These are phyloP conservation scores for Hylyphantes graminicola DNA, from an alignment of 1,140 invertebrate genomes.

Conservation along the genomic window DNA sequence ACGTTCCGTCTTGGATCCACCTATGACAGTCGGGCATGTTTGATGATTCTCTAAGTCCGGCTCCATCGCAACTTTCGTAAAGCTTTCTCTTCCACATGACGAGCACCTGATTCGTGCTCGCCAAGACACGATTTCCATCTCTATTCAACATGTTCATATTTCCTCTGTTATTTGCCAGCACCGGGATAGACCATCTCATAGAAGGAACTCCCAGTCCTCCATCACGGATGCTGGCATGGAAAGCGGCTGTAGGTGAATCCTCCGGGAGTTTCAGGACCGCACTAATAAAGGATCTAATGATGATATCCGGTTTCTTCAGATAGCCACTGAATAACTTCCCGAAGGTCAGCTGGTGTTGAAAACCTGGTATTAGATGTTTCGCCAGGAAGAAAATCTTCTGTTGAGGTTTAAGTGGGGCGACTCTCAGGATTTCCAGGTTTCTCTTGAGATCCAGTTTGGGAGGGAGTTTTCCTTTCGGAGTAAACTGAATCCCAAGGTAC, in stretches of 20 bases:
- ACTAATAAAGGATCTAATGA: too few relatives aligned
- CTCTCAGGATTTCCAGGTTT: not conserved
- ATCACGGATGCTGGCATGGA: too few relatives aligned
- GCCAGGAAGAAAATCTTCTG: not conserved
- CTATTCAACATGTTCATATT: too few relatives aligned
- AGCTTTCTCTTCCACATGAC: not conserved
- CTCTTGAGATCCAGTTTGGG: not conserved
- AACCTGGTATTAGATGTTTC: not conserved
- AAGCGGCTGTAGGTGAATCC: too few relatives aligned
- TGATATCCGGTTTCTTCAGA: too few relatives aligned
- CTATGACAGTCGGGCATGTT: not conserved
- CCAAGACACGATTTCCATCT: not conserved
- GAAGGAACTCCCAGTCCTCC: too few relatives aligned
- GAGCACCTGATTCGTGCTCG: not conserved
- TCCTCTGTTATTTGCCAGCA: too few relatives aligned
- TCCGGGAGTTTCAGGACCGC: too few relatives aligned
- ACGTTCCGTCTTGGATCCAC: not conserved
- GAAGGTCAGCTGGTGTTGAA: not conserved
- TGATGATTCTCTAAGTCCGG: not conserved
- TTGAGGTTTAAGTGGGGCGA: not conserved
- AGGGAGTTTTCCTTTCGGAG: not conserved
- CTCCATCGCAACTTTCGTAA: not conserved
- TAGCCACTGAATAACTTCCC: too few relatives aligned
- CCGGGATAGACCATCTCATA: too few relatives aligned
- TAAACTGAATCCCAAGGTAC: not conserved